Conservation (phyloP, 2,113 vertebrate species). For the Scytalopus superciliaris region DNA sequence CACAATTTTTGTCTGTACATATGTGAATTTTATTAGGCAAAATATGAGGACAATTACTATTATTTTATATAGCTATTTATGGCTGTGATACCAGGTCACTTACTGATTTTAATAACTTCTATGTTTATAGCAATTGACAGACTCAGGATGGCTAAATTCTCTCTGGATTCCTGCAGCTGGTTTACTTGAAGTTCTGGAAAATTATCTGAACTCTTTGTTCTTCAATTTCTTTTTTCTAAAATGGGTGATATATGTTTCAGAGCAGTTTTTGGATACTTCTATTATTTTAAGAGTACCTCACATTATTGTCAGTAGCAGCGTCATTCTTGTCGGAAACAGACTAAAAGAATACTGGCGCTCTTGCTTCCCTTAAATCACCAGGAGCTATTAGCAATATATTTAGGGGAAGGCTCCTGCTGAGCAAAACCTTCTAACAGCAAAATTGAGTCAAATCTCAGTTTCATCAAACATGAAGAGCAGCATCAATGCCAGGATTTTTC, state of each 20-base stretch:
- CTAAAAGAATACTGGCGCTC: neutral
- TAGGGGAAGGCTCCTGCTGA: neutral
- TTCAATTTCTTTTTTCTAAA: neutral
- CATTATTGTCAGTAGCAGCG: neutral
- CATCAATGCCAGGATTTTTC: neutral
- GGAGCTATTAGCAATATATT: neutral
- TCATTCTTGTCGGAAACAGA: neutral
- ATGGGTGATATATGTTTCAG: neutral
- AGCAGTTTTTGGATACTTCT: neutral
- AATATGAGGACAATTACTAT: neutral
- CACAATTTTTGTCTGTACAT: neutral
- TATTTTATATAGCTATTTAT: neutral
- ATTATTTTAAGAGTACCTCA: neutral
- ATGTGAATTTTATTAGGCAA: neutral
- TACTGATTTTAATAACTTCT: neutral
- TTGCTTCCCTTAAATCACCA: neutral
- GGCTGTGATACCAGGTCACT: neutral
- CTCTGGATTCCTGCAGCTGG: neutral
- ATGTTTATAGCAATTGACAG: neutral
- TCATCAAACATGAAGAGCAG: neutral
- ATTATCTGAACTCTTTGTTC: neutral
- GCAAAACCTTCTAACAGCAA: neutral
- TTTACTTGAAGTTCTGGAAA: neutral
- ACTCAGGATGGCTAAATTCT: neutral
- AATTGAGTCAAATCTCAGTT: neutral